A percentile compares a stretch with the other conserved stretches of the same genome.
These are phyloP conservation scores for Vanessa atalanta DNA, from an alignment of 1,140 invertebrate genomes.

Conservation along the genomic window DNA sequence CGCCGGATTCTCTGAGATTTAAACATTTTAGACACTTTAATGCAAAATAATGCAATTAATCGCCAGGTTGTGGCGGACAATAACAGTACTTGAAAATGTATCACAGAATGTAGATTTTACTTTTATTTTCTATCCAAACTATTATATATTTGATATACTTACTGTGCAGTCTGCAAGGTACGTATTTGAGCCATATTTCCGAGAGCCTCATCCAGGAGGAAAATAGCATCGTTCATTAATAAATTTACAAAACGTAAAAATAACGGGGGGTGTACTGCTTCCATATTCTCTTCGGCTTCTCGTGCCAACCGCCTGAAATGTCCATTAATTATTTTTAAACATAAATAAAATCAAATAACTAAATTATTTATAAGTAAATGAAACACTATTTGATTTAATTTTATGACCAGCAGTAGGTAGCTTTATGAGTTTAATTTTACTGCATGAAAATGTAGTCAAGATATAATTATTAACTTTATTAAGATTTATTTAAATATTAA, in stretches of 20 bases:
- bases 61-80: too few species aligned
- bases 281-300: slow-evolving; percentile 93
- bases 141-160: slow-evolving; percentile 41
- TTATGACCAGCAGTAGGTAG: too few species aligned
- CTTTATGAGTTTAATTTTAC: too few species aligned
- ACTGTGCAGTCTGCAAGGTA: slow-evolving; percentile 87
- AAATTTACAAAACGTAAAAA: slow-evolving; percentile 97
- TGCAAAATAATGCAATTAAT: neutral
- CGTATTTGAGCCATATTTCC: slow-evolving; percentile 91
- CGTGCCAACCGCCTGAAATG: slow-evolving; percentile 85
- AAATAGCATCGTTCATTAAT: slow-evolving; percentile 97
- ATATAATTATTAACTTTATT: too few species aligned
- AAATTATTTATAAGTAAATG: too few species aligned
- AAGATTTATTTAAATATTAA: too few species aligned
- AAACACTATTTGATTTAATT: too few species aligned
- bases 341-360: too few species aligned
- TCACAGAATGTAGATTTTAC: too few species aligned
- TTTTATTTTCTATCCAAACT: too few species aligned
- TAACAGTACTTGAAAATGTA: too few species aligned
- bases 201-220: slow-evolving; percentile 94
- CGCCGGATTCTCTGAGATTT: slow-evolving; percentile 84
- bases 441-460: too few species aligned
- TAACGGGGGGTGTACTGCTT: slow-evolving; percentile 92
- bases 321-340: neutral
- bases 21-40: neutral